These are phyloP conservation scores for Ramphastos sulfuratus DNA, from an alignment of 2,113 vertebrate genomes.

Conservation along the genomic window DNA sequence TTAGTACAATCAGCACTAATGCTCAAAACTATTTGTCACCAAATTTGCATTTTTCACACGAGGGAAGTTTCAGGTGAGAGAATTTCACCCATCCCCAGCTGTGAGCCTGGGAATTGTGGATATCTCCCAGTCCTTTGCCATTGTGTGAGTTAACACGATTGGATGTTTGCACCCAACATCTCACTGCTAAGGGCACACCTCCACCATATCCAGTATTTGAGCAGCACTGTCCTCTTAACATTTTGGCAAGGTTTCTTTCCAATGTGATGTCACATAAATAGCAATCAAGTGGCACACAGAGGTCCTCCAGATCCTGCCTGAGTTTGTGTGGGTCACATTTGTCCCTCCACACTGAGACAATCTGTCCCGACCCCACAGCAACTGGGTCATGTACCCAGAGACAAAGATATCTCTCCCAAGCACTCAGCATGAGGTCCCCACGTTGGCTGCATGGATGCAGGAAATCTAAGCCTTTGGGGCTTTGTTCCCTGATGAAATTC, in stretches of 20 bases:
- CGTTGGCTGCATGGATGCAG: neutral
- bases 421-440: neutral
- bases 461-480: fast-evolving
- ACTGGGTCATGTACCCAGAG: neutral
- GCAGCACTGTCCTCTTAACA: neutral
- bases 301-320: neutral
- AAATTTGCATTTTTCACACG: slow-evolving; percentile 65
- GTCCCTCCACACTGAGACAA: neutral
- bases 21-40: slow-evolving; percentile 56
- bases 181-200: neutral
- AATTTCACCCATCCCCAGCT: slow-evolving; percentile 1
- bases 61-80: slow-evolving; percentile 50
- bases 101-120: slow-evolving; percentile 41
- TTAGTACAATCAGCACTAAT: slow-evolving; percentile 37
- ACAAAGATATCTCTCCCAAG: neutral
- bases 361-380: neutral
- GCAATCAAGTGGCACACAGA: neutral
- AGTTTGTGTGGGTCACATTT: neutral
- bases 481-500: neutral
- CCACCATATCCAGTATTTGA: neutral
- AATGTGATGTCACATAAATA: fast-evolving
- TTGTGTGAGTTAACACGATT: neutral
- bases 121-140: neutral
- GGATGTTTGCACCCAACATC: neutral
- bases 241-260: neutral